These are phyloP conservation scores for Danio albolineatus DNA, from an alignment of 2,797 vertebrate genomes.

Conservation along the genomic window DNA sequence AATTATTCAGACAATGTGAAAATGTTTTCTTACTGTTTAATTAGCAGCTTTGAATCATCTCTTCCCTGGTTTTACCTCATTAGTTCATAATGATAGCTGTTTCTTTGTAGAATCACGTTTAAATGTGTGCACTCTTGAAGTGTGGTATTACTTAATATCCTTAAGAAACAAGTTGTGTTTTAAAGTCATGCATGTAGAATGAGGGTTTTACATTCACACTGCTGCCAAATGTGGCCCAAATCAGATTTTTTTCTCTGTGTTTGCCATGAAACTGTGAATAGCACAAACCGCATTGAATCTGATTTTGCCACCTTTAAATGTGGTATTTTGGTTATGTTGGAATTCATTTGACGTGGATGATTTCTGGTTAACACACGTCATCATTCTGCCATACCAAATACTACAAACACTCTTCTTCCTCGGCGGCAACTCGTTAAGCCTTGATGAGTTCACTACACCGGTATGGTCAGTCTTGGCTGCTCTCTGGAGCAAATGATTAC, in stretches of 20 bases:
- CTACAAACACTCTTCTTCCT: no score
- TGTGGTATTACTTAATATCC: not conserved
- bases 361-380: no score
- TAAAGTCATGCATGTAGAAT: not conserved
- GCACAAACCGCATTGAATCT: no score
- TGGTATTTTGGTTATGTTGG: no score
- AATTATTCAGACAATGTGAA: not conserved
- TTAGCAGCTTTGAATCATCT: constrained; percentile 6
- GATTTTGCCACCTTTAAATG: no score
- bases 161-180: not conserved
- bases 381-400: not conserved
- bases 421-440: no score
- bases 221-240: not conserved
- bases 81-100: constrained; percentile 5
- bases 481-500: no score
- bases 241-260: no score
- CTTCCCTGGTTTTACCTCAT: not conserved
- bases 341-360: no score
- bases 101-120: not conserved
- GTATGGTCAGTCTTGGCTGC: no score
- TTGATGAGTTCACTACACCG: no score
- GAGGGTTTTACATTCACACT: not conserved
- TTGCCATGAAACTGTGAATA: no score
- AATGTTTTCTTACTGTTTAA: constrained; percentile 5
- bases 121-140: not conserved